Conservation (phyloP, 2,797 vertebrate genomes). For the Spinus pinus region DNA sequence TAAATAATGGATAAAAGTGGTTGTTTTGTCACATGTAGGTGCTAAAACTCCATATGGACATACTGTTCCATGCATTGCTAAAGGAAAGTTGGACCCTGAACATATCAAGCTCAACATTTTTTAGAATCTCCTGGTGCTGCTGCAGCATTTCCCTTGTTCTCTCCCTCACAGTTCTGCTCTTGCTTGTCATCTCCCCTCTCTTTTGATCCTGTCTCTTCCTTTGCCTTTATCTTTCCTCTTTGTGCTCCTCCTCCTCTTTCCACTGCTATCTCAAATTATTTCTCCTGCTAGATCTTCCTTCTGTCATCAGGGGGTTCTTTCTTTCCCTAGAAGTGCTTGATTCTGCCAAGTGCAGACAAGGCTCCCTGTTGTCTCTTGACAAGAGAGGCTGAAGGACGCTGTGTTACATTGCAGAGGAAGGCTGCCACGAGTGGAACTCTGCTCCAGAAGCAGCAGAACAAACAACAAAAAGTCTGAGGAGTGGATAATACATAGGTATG, state of each 20-base stretch:
- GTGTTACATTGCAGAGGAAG: neutral
- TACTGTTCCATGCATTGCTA: neutral
- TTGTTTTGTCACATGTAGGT: neutral
- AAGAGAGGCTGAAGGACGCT: neutral
- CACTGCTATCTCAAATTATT: neutral
- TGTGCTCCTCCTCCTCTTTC: neutral
- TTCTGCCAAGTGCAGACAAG: neutral
- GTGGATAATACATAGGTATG: neutral
- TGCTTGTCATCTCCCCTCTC: neutral
- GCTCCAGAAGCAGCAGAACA: neutral
- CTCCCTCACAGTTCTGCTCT: neutral
- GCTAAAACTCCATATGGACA: neutral
- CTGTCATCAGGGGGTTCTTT: neutral
- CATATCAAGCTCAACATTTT: neutral
- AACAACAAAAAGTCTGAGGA: neutral
- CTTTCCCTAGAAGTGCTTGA: neutral
- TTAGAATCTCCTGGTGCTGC: neutral
- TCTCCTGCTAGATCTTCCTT: neutral
- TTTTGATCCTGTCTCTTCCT: neutral
- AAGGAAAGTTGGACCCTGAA: neutral
- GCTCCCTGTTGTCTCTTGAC: neutral
- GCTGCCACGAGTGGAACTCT: neutral
- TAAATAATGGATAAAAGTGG: neutral
- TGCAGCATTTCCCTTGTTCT: neutral
- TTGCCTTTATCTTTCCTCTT: slow-evolving; percentile 10